These are phyloP conservation scores for Achroia grisella DNA, from an alignment of 1,140 invertebrate genomes.

Conservation along the genomic window DNA sequence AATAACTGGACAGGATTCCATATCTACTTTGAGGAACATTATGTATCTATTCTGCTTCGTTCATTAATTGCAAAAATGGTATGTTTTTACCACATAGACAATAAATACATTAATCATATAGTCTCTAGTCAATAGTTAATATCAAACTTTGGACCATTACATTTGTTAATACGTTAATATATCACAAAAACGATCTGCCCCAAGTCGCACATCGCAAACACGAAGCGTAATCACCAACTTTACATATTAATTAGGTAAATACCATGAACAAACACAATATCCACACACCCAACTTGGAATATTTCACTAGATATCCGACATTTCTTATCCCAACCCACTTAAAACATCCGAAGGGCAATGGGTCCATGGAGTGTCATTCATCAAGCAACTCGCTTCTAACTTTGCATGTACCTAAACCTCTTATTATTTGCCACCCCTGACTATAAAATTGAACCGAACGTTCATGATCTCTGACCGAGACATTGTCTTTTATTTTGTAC, in stretches of 20 bases:
- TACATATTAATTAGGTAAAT: slow-evolving; percentile 59
- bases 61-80: not conserved
- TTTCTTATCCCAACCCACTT: slow-evolving; percentile 71
- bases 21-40: not conserved
- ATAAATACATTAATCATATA: not conserved
- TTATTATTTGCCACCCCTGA: slow-evolving; percentile 68
- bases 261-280: slow-evolving; percentile 18
- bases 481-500: slow-evolving; percentile 20
- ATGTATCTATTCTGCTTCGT: not conserved
- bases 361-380: slow-evolving; percentile 70
- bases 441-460: slow-evolving; percentile 68
- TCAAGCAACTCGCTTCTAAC: slow-evolving; percentile 63
- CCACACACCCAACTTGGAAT: slow-evolving; percentile 41
- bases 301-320: slow-evolving; percentile 67
- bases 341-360: slow-evolving; percentile 72
- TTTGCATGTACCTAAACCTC: slow-evolving; percentile 67
- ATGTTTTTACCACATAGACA: not conserved
- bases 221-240: slow-evolving; percentile 28
- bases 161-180: slow-evolving; percentile 13
- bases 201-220: slow-evolving; percentile 24
- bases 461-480: slow-evolving; percentile 13
- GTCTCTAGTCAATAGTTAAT: not conserved
- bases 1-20: too few relatives aligned
- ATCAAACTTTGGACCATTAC: not conserved
- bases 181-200: slow-evolving; percentile 25